Evolutionary conservation across 2,113 vertebrate species (phyloP), one percentile per base, ranked within the genome.

Genomic region (Jaculus jaculus): DNA sequence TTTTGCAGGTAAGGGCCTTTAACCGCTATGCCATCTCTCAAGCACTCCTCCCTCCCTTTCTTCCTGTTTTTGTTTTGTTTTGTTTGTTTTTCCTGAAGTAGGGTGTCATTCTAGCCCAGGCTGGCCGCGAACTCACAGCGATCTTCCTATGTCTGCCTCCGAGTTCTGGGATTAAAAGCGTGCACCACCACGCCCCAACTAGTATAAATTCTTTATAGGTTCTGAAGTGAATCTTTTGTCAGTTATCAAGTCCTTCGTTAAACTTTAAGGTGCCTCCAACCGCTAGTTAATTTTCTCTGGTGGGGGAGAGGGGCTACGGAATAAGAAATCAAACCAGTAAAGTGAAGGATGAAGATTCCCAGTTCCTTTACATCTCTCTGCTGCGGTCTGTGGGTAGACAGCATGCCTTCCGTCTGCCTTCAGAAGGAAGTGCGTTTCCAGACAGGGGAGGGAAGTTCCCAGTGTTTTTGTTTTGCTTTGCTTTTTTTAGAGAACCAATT

Each of bases 401-500:
- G 26, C 2, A 12, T 54, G 30, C 11, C 34, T 39, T 24, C 4
- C 15, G 63, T 60, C 37, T 34, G 37, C 6, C 21, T 30, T 42
- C 30, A 15, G 74, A 82, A 51, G 9, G 34, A 84, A 88, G 6
- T 9, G 32, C 39, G 69, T 73, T 92, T 84, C 78, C 75, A 60
- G 60, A 12, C 13, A 21, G 16, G 16, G 26, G 37, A 65, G 23
- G 61, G 34, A 74, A 63, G 89, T 63, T 86, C 39, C 74, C 32
- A 39, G 30, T 60, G 18, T 18, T 78, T 65, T 63, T 37, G 34
- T 71, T 83, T 83, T 30, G 73, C 39, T 92, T 87, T 89, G 30
- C 79, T 92, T 47, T 47, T 47, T 87, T 84, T 61, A 30, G 86
- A 63, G 72, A 95, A 65, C 51, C 72, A 95, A 12, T 87, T 42